Conservation (phyloP, 2,888 invertebrate species). For the Malacosoma neustria region DNA sequence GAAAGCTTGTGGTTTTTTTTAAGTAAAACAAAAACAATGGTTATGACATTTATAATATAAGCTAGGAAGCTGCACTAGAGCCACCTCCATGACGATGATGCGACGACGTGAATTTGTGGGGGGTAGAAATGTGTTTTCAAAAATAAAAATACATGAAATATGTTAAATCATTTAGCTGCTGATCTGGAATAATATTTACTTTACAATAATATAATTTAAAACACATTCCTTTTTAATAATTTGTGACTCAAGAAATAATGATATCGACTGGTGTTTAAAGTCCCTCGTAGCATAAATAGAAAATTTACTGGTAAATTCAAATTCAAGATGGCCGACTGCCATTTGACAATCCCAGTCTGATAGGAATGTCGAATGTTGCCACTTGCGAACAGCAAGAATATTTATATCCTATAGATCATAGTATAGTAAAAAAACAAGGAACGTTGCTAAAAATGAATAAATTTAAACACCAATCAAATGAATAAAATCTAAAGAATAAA, state of each 20-base stretch:
- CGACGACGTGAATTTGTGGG: neutral
- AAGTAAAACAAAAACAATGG: neutral
- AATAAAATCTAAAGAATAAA: too few species aligned
- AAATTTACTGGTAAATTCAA: too few species aligned
- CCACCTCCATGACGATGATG: neutral
- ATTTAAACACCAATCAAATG: neutral
- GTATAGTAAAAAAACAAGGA: neutral
- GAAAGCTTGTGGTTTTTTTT: neutral
- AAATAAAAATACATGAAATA: too few species aligned
- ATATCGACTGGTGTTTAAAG: neutral
- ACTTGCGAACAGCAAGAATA: too few species aligned
- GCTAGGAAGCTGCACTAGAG: neutral
- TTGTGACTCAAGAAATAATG: neutral
- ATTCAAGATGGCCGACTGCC: too few species aligned
- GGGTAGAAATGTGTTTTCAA: neutral
- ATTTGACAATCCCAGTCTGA: too few species aligned
- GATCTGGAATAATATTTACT: neutral
- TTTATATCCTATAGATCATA: too few species aligned
- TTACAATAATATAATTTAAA: neutral
- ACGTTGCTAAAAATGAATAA: neutral
- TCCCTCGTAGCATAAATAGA: too few species aligned
- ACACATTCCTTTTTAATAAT: neutral
- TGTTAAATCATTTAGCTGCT: too few species aligned
- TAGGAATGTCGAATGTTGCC: too few species aligned
- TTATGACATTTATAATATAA: neutral